Evolutionary conservation across 2,888 invertebrate genomes (phyloP).

Genomic region (Polydrusus cervinus): DNA sequence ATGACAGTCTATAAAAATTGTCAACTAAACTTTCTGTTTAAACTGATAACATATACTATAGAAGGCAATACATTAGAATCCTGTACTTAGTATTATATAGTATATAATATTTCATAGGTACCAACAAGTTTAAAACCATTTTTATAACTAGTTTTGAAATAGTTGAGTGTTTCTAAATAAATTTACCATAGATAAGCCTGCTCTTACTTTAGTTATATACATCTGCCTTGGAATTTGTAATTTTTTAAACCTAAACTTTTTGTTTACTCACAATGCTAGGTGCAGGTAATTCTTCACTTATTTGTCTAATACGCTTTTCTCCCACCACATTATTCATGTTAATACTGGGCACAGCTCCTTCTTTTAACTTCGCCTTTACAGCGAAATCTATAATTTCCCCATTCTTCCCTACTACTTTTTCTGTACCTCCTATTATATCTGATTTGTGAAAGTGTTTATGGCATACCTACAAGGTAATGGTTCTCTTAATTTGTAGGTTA

Average conservation of each 20-base stretch:
- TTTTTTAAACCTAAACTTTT: background rate
- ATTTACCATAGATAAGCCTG: too few species aligned
- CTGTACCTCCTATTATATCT: constrained; percentile 20
- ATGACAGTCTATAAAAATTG: constrained; percentile 4
- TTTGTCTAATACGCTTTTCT: background rate
- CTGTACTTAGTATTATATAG: too few species aligned
- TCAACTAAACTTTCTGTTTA: too few species aligned
- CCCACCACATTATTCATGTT: background rate
- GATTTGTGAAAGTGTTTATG: constrained; percentile 30
- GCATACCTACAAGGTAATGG: constrained; percentile 30
- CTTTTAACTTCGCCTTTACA: constrained; percentile 21
- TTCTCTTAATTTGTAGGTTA: background rate
- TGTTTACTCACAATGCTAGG: too few species aligned
- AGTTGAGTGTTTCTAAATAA: too few species aligned
- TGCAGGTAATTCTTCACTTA: background rate
- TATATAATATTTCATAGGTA: too few species aligned
- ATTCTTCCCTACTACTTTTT: background rate
- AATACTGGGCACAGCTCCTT: constrained; percentile 25
- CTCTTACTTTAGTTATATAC: too few species aligned
- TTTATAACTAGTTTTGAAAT: too few species aligned
- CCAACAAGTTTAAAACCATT: too few species aligned
- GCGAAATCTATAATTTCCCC: constrained; percentile 1
- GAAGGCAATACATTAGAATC: too few species aligned
- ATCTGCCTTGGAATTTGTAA: constrained; percentile 9
- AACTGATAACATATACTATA: too few species aligned